These are phyloP conservation scores for Spodoptera frugiperda DNA, from an alignment of 1,140 invertebrate genomes.

Conservation along the genomic window DNA sequence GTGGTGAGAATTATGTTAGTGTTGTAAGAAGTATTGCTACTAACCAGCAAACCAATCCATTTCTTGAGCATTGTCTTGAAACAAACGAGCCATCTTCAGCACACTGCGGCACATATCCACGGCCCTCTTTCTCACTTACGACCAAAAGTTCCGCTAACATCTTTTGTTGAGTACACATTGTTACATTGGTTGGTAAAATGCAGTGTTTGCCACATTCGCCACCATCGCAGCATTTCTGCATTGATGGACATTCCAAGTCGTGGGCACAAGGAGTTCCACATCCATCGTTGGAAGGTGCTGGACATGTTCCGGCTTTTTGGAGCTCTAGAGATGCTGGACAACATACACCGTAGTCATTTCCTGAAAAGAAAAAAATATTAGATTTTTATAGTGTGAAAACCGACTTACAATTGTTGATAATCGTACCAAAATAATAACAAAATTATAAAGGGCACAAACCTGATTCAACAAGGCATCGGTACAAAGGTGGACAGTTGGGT, in stretches of 20 bases:
- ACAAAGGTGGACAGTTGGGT: conserved; percentile 93
- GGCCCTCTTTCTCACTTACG: conserved; percentile 91
- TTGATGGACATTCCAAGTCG: conserved; percentile 92
- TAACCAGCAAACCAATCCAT: conserved; percentile 93
- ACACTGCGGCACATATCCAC: conserved; percentile 94
- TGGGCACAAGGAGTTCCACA: conserved; percentile 90
- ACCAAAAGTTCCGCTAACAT: conserved; percentile 92
- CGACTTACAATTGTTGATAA: too few relatives aligned
- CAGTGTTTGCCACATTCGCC: conserved; percentile 90
- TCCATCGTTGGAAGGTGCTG: conserved; percentile 79
- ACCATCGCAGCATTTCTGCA: conserved; percentile 93
- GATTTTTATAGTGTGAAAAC: not conserved
- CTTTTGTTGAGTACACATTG: conserved; percentile 91
- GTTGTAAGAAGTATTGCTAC: conserved; percentile 20
- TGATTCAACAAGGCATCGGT: conserved; percentile 91
- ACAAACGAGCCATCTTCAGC: conserved; percentile 90
- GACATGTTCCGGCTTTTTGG: conserved; percentile 92
- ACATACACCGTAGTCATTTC: conserved; percentile 95
- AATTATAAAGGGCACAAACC: conserved; percentile 70
- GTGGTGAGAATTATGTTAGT: not conserved
- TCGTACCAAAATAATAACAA: too few relatives aligned
- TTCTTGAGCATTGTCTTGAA: conserved; percentile 92
- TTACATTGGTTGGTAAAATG: conserved; percentile 89
- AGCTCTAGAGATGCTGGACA: conserved; percentile 92
- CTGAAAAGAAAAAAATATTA: conserved; percentile 60